A percentile compares a stretch with the other conserved stretches of the same genome.
Evolutionary conservation across 2,888 invertebrate species (phyloP).

Genomic region (Drosophila kambysellisi): DNA sequence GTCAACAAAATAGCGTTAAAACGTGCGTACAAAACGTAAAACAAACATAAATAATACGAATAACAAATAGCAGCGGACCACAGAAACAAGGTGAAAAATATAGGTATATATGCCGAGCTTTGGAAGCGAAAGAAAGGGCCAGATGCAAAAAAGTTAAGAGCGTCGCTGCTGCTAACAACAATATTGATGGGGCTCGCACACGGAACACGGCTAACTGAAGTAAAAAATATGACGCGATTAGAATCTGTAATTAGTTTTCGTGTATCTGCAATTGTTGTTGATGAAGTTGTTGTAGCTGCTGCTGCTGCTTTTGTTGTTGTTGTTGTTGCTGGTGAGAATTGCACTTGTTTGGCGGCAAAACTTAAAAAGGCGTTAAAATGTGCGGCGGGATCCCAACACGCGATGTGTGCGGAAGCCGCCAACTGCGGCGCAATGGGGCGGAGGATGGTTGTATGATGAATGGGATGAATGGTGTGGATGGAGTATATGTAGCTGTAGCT

Average conservation of each 20-base stretch:
- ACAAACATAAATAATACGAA: constrained; percentile 68
- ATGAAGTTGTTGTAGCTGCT: constrained; percentile 25
- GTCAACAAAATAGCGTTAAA: constrained; percentile 58
- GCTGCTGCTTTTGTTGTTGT: constrained; percentile 17
- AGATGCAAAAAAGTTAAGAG: neutral
- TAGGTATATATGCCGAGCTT: constrained; percentile 18
- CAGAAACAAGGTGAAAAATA: constrained; percentile 50
- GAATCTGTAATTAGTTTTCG: constrained; percentile 83
- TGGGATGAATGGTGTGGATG: constrained; percentile 51
- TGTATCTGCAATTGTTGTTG: constrained; percentile 80
- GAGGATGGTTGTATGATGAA: constrained; percentile 49
- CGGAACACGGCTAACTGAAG: constrained; percentile 65
- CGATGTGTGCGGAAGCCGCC: constrained; percentile 67
- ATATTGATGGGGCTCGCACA: constrained; percentile 80
- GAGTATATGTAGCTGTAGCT: constrained; percentile 10
- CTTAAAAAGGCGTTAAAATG: constrained; percentile 82
- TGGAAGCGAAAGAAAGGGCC: constrained; percentile 7
- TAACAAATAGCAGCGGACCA: constrained; percentile 47
- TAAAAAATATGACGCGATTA: constrained; percentile 82
- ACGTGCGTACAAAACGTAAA: constrained; percentile 28
- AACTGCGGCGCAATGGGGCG: constrained; percentile 28
- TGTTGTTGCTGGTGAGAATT: constrained; percentile 66
- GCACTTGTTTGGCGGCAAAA: constrained; percentile 80
- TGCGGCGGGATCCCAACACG: constrained; percentile 71
- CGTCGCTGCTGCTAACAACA: constrained; percentile 18